Percentiles rank a stretch among this genome's conserved stretches.
These are phyloP conservation scores for Ruditapes philippinarum DNA, from an alignment of 1,140 invertebrate species.

Conservation along the genomic window DNA sequence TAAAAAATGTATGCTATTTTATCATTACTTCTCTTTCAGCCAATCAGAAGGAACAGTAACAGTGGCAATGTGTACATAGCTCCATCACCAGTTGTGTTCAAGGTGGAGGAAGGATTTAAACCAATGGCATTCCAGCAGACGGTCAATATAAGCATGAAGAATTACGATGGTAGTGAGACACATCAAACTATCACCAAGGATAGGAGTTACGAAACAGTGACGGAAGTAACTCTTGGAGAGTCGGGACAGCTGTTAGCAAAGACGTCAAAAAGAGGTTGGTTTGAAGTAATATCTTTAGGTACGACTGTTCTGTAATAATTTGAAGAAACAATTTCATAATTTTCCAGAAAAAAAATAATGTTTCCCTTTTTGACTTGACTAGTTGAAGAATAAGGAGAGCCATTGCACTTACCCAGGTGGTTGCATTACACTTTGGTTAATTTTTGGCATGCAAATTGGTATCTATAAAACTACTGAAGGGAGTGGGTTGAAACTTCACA, in stretches of 20 bases:
- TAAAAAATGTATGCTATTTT: too few relatives aligned
- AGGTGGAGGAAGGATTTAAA: slow-evolving; percentile 82
- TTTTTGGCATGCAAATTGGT: too few relatives aligned
- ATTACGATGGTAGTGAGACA: slow-evolving; percentile 85
- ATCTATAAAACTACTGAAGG: too few relatives aligned
- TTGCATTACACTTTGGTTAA: too few relatives aligned
- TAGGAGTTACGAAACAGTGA: slow-evolving; percentile 73
- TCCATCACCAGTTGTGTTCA: slow-evolving; percentile 80
- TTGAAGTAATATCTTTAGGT: too few relatives aligned
- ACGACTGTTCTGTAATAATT: too few relatives aligned
- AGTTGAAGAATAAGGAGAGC: too few relatives aligned
- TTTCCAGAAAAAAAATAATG: too few relatives aligned
- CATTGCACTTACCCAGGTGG: too few relatives aligned
- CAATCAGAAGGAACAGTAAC: slow-evolving; percentile 29
- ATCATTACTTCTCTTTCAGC: neutral
- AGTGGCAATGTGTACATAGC: slow-evolving; percentile 71
- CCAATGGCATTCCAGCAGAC: slow-evolving; percentile 73
- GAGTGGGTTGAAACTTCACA: too few relatives aligned
- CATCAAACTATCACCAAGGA: slow-evolving; percentile 77
- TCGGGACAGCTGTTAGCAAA: slow-evolving; percentile 76
- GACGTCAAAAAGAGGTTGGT: slow-evolving; percentile 69
- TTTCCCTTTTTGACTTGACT: too few relatives aligned
- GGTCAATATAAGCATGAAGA: slow-evolving; percentile 81
- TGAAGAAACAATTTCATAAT: too few relatives aligned
- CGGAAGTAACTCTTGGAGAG: slow-evolving; percentile 71